Evolutionary conservation across 2,888 invertebrate species (phyloP), one percentile per base, ranked within the genome.

Genomic region (Agapostemon virescens): DNA sequence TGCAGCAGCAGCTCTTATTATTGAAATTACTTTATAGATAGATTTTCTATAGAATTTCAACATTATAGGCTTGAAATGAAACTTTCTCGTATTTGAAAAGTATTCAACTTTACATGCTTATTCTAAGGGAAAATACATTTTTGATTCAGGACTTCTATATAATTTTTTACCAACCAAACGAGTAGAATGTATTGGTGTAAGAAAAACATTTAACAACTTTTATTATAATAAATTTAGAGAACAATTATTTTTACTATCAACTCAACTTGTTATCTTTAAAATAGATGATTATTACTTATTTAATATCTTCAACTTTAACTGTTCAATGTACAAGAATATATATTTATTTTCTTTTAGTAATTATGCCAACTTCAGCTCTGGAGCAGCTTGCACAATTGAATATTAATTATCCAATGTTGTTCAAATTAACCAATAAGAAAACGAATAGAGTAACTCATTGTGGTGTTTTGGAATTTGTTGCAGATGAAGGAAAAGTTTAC

Each of bases 401-500:
- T 93, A 98, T 99, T 83, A 98, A 97, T 90, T 99, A 99, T 91
- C 99, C 99, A 0, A 99, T 99, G 99, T 94, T 99, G 78, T 99
- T 99, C 92, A 99, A 98, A 92, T 93, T 99, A 49, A 97, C 96
- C 38, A 99, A 99, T 92, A 96, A 96, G 87, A 97, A 96, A 90
- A 96, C 96, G 9, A 96, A 96, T 84, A 95, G 98, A 81, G 94
- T 96, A 42, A 98, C 99, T 15, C 99, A 99, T 92, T 98, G 98
- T 92, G 98, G 98, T 73, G 99, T 99, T 0, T 93, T 99, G 83
- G 99, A 99, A 93, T 99, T 99, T 94, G 98, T 99, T 11, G 99
- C 99, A 15, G 99, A 99, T 92, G 99, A 99, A 93, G 99, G 99
- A 40, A 97, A 97, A 93, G 98, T 98, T 64, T 99, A 98, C 93